phyloP scores from a whole-genome alignment of 2,888 invertebrate genomes.

The Allacma fusca region DNA sequence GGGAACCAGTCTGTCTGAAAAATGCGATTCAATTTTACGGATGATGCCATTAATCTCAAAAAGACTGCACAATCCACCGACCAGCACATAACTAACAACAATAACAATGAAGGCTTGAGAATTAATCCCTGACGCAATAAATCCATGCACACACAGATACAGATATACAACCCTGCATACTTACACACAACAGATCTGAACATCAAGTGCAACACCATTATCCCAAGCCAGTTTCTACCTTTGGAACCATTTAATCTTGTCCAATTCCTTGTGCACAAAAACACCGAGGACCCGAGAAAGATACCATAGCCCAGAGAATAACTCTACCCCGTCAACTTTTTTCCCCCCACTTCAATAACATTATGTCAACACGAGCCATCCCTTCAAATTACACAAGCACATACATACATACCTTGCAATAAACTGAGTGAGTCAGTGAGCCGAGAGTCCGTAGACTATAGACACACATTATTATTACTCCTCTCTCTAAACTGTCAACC shows the following conservation, averaged over 20 bases:
- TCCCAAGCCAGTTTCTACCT: neutral
- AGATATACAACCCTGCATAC: neutral
- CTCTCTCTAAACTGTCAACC: too few species aligned
- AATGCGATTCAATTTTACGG: conserved; percentile 26
- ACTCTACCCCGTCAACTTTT: neutral
- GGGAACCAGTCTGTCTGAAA: conserved; percentile 9
- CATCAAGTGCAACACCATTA: conserved; percentile 7
- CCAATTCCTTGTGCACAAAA: neutral
- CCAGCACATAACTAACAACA: conserved; percentile 19
- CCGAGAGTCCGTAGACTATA: too few species aligned
- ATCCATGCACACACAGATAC: neutral
- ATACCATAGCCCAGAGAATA: neutral
- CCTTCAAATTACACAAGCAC: too few species aligned
- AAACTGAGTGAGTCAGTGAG: too few species aligned
- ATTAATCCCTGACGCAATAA: conserved; percentile 19
- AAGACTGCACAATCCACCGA: neutral
- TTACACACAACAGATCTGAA: neutral
- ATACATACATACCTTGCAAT: too few species aligned
- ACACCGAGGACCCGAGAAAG: neutral
- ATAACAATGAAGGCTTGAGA: conserved; percentile 15
- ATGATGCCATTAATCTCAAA: conserved; percentile 17
- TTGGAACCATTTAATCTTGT: neutral
- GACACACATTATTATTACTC: too few species aligned
- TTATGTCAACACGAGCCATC: too few species aligned
- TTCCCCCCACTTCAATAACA: too few species aligned